phyloP scores from a whole-genome alignment of 2,797 vertebrate genomes.

The Lepilemur ruficaudatus region DNA sequence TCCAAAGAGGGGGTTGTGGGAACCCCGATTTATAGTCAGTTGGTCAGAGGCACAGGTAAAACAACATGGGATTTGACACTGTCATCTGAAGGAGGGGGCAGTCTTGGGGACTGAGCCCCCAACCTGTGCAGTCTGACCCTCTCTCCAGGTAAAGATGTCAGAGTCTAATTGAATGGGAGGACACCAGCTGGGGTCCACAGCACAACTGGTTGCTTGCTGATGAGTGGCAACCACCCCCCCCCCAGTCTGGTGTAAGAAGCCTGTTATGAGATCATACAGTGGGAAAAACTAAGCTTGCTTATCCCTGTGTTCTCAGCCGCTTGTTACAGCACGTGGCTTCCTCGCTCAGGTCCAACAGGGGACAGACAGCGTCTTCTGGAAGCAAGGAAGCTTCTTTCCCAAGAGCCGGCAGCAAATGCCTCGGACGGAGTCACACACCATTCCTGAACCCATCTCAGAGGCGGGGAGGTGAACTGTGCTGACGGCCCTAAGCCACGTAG shows the following conservation, averaged over 20 bases:
- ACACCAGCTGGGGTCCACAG: not conserved
- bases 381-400: not conserved
- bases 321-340: not conserved
- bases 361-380: not conserved
- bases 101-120: not conserved
- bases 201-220: not conserved
- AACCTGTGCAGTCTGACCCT: not conserved
- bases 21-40: not conserved
- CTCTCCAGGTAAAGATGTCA: not conserved
- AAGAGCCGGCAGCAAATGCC: not conserved
- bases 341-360: not conserved
- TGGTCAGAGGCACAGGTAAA: not conserved
- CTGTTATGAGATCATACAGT: not conserved
- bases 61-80: not conserved
- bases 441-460: not conserved
- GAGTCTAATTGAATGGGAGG: not conserved
- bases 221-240: not conserved
- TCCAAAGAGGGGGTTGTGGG: not conserved
- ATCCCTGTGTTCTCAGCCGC: not conserved
- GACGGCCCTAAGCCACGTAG: not conserved
- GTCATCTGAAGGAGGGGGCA: not conserved
- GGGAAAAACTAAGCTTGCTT: not conserved
- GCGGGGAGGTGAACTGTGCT: not conserved
- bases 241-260: not conserved
- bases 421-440: not conserved